These are phyloP conservation scores for Meda fulgida DNA, from an alignment of 2,797 vertebrate species.

Conservation along the genomic window DNA sequence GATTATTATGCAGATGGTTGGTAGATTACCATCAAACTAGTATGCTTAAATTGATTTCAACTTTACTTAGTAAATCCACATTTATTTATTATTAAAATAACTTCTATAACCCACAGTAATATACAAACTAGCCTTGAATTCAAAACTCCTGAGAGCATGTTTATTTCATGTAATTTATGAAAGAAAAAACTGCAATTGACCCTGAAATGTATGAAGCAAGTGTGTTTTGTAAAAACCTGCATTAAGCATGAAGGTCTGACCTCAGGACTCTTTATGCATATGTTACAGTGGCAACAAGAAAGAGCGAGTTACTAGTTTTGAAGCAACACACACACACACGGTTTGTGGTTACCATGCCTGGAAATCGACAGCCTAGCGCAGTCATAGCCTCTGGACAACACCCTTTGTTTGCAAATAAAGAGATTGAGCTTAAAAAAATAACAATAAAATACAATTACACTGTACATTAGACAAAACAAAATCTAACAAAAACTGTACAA, in stretches of 20 bases:
- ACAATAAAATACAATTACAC: constrained; percentile 65
- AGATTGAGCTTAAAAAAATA: constrained; percentile 30
- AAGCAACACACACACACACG: background rate
- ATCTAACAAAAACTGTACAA: constrained; percentile 57
- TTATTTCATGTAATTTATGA: background rate
- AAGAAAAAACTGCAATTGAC: constrained; percentile 11
- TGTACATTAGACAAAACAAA: constrained; percentile 67
- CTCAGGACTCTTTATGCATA: constrained; percentile 3
- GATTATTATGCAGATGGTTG: background rate
- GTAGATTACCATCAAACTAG: background rate
- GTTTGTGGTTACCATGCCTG: background rate
- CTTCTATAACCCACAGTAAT: background rate
- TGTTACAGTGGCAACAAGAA: background rate
- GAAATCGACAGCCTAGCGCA: background rate
- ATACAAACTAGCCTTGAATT: background rate
- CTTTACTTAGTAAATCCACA: background rate
- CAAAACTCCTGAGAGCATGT: background rate
- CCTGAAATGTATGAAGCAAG: constrained; percentile 6
- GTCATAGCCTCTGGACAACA: background rate
- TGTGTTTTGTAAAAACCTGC: background rate
- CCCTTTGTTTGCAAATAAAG: constrained; percentile 21
- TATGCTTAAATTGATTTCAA: background rate
- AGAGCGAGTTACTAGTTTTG: background rate
- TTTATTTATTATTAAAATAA: background rate
- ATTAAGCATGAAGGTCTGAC: background rate